phyloP scores from a whole-genome alignment of 2,113 vertebrate genomes.

The Dromiciops gliroides region DNA sequence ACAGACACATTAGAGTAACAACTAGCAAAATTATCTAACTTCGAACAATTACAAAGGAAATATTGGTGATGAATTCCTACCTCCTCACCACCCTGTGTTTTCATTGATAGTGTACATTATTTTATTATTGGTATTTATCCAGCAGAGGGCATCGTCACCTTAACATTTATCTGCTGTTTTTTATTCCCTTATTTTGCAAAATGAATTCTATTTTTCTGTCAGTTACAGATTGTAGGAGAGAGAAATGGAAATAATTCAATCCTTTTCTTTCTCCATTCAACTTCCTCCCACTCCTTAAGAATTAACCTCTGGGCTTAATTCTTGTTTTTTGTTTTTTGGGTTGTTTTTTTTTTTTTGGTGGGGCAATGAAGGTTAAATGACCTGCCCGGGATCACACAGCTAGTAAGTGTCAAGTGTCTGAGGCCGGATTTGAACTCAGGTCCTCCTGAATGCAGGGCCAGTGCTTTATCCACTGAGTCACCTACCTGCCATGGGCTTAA shows the following conservation, averaged over 20 bases:
- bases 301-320: not conserved
- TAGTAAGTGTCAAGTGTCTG: too few relatives aligned
- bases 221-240: not conserved
- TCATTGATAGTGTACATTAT: not conserved
- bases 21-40: not conserved
- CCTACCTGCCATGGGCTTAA: not conserved
- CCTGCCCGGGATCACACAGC: too few relatives aligned
- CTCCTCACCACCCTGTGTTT: not conserved
- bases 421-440: too few relatives aligned
- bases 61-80: not conserved
- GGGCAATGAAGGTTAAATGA: too few relatives aligned
- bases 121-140: not conserved
- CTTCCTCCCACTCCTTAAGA: not conserved
- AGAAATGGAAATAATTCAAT: not conserved
- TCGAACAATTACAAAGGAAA: not conserved
- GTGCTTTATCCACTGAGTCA: too few relatives aligned
- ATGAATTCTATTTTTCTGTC: not conserved
- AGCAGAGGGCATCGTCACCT: constrained; percentile 60
- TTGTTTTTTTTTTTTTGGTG: too few relatives aligned
- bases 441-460: too few relatives aligned
- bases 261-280: not conserved
- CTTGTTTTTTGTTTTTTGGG: too few relatives aligned
- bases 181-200: rapidly evolving
- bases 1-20: not conserved
- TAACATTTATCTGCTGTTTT: not conserved